Evolutionary conservation across 1,140 invertebrate genomes (phyloP), one percentile per base, ranked within the genome.

Genomic region (Micrasema minimum): DNA sequence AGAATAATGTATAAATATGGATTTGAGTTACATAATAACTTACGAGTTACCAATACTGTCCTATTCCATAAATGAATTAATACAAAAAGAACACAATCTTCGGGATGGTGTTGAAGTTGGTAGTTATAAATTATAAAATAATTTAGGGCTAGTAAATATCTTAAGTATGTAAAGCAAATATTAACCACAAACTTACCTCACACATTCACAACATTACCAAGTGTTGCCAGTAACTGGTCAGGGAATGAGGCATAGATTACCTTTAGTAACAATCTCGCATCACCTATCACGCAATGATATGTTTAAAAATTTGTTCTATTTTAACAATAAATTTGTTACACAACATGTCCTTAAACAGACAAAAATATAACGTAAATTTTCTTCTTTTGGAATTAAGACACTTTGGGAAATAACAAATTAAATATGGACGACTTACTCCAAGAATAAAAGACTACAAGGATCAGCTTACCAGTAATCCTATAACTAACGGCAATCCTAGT

Each of bases 301-400:
- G 55, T 59, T 59, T 43, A 59, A 59, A n/a, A 59, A 59, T 59
- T 59, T 59, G 55, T 38, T 59, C 55, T 59, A 59, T 59, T 59
- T n/a, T 20, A 20, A 59, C 37, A 59, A 38, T 59, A 38, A 59
- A 59, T 59, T 59, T 38, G 35, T 59, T 59, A 59, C 55, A 59
- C 10, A 20, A 31, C 26, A 59, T 59, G 37, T 59, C 55, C 55
- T 59, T 59, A 59, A 41, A 51, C 48, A 51, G 48, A 51, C 37
- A 59, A 18, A 22, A 51, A 20, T 43, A 59, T 59, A 43, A 59
- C 37, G 55, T 41, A 41, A 59, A 41, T 59, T 59, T 59, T 59
- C 31, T 59, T 59, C 12, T 59, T 59, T 59, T 59, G 55, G 55
- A 59, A 16, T 59, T 38, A 59, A 59, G 55, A 59, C 55, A 59